Conservation (phyloP, 2,797 vertebrate genomes). For the Sebastes matsubarae region DNA sequence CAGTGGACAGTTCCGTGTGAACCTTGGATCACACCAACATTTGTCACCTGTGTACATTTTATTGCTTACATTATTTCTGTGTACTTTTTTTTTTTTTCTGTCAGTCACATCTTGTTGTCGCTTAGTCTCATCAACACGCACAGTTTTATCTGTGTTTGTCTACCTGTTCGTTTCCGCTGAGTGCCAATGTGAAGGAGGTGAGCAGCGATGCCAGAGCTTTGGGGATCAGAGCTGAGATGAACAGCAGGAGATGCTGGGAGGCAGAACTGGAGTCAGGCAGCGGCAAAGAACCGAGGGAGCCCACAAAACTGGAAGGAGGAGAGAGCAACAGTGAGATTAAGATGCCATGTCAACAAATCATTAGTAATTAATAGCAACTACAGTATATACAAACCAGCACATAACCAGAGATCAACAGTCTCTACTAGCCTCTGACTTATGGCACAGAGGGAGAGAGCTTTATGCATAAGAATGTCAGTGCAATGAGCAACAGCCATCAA, state of each 20-base stretch:
- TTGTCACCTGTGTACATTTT: background rate
- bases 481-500: background rate
- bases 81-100: background rate
- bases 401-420: background rate
- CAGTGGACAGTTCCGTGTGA: background rate
- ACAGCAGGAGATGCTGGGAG: slow-evolving; percentile 76
- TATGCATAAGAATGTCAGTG: background rate
- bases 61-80: background rate
- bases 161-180: slow-evolving; percentile 69
- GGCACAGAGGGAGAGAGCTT: background rate
- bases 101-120: background rate
- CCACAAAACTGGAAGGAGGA: slow-evolving; percentile 63
- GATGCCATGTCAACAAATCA: background rate
- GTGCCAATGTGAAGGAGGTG: slow-evolving; percentile 76
- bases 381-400: background rate
- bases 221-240: slow-evolving; percentile 80
- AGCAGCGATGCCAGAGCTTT: slow-evolving; percentile 79
- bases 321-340: background rate
- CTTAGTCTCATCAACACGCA: background rate
- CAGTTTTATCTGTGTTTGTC: background rate
- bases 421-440: background rate
- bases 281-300: slow-evolving; percentile 60
- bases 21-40: background rate
- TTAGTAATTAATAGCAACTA: background rate
- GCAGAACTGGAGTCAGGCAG: slow-evolving; percentile 66